Conservation (phyloP, 1,140 invertebrate genomes). For the Drosophila dunni region DNA sequence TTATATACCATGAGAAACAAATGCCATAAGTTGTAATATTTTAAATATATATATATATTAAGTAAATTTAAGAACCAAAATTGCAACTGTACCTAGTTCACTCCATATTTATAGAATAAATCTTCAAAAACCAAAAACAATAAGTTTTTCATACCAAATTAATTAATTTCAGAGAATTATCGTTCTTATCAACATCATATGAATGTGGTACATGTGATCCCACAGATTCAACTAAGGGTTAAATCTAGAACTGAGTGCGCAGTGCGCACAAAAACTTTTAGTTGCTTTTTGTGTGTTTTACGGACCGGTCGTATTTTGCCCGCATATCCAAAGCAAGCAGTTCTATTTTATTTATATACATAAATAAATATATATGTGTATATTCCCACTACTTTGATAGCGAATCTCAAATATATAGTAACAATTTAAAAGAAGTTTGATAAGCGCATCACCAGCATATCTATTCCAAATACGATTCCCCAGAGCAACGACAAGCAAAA, state of each 20-base stretch:
- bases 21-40: constrained; percentile 50
- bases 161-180: constrained; percentile 12
- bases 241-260: constrained; percentile 44
- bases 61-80: constrained; percentile 46
- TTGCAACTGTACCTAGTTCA: constrained; percentile 53
- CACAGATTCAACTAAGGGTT: constrained; percentile 42
- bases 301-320: constrained; percentile 52
- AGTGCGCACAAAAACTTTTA: constrained; percentile 38
- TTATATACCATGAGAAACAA: constrained; percentile 30
- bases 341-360: constrained; percentile 15
- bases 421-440: constrained; percentile 3
- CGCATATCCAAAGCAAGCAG: constrained; percentile 15
- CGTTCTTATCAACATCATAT: not conserved
- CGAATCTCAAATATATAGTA: constrained; percentile 10
- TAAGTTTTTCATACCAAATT: constrained; percentile 45
- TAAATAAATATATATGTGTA: constrained; percentile 32
- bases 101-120: constrained; percentile 49
- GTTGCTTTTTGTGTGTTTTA: constrained; percentile 44
- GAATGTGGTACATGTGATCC: not conserved
- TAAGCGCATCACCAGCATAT: not conserved
- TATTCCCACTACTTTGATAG: constrained; percentile 4
- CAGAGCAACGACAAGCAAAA: constrained; percentile 6
- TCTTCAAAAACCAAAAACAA: constrained; percentile 21
- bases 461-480: not conserved
- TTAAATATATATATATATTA: constrained; percentile 37